phyloP scores from a whole-genome alignment of 2,113 vertebrate genomes.

The Brachypteracias leptosomus region DNA sequence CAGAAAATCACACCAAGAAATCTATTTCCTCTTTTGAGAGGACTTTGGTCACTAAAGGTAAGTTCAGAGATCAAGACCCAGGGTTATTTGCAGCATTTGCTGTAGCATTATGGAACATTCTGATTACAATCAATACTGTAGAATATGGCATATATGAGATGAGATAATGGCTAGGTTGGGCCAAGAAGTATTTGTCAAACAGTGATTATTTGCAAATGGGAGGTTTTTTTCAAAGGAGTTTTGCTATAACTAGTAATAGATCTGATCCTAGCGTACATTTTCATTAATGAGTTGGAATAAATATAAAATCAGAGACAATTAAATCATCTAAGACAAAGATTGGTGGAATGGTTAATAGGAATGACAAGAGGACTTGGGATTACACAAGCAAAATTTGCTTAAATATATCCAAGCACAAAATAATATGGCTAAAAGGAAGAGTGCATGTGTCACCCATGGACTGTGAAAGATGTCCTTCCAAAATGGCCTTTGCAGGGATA shows the following conservation, averaged over 20 bases:
- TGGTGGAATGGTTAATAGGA: neutral
- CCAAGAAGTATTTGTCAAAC: neutral
- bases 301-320: neutral
- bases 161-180: neutral
- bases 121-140: neutral
- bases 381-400: neutral
- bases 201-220: neutral
- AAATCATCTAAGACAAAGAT: neutral
- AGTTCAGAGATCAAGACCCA: neutral
- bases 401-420: neutral
- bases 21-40: neutral
- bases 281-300: neutral
- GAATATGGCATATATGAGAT: neutral
- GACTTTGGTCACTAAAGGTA: neutral
- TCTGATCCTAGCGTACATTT: neutral
- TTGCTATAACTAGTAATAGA: neutral
- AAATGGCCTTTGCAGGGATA: neutral
- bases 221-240: neutral
- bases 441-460: neutral
- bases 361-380: neutral
- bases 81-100: neutral
- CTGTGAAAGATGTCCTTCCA: neutral
- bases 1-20: neutral
- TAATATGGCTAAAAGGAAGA: neutral
- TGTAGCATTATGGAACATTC: neutral